These are phyloP conservation scores for Lophius americanus DNA, from an alignment of 2,797 vertebrate species.

Conservation along the genomic window DNA sequence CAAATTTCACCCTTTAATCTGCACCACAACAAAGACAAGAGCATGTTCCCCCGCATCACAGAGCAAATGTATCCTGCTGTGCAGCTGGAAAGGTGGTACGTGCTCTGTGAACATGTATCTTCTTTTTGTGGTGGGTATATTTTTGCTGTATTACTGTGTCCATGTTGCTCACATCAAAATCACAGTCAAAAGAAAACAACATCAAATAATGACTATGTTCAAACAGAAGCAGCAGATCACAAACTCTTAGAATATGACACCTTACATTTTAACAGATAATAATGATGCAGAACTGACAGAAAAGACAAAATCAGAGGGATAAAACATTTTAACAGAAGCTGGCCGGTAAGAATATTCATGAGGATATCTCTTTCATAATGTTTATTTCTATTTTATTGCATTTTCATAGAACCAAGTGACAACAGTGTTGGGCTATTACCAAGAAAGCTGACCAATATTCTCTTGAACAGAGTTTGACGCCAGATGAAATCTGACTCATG, in stretches of 20 bases:
- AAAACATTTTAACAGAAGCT: no score
- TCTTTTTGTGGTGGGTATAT: background rate
- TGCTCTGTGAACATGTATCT: background rate
- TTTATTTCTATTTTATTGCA: no score
- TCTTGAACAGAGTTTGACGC: conserved; percentile 2
- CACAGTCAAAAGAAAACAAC: background rate
- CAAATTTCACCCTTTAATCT: background rate
- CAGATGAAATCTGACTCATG: conserved; percentile 14
- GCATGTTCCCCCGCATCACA: background rate
- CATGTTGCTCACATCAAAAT: background rate
- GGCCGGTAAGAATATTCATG: background rate
- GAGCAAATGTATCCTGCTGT: background rate
- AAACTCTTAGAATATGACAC: background rate
- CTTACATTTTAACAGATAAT: background rate
- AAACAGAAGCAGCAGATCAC: no score
- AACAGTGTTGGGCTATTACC: conserved; percentile 28
- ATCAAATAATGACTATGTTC: background rate
- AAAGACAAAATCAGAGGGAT: no score
- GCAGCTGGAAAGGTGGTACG: background rate
- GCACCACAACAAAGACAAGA: background rate
- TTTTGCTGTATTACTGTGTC: background rate
- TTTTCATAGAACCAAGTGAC: no score
- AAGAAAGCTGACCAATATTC: background rate
- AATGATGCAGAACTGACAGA: background rate
- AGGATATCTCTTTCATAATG: background rate